Conservation (phyloP, 2,113 vertebrate genomes). For the Archilochus colubris region DNA sequence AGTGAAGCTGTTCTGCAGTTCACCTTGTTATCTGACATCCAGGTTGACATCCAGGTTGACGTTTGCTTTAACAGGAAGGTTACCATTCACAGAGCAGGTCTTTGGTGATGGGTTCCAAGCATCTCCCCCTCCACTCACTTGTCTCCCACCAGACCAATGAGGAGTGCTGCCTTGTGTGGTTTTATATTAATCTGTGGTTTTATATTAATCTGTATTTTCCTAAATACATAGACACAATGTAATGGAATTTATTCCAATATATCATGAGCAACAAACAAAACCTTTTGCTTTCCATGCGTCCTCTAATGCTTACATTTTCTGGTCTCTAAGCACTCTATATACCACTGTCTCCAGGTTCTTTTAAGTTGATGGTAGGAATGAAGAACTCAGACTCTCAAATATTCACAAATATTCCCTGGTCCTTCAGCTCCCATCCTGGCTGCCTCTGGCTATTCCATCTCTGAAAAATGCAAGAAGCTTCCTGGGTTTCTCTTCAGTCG, state of each 20-base stretch:
- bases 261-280: background rate
- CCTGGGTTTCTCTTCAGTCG: background rate
- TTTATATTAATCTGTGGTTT: background rate
- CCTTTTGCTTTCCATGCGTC: background rate
- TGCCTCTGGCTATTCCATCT: background rate
- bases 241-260: background rate
- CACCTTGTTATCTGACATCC: background rate
- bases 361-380: background rate
- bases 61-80: background rate
- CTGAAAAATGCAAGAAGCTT: background rate
- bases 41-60: background rate
- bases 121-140: background rate
- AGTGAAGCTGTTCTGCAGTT: background rate
- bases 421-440: background rate
- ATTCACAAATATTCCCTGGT: background rate
- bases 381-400: background rate
- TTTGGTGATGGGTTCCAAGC: background rate
- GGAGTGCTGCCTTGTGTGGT: background rate
- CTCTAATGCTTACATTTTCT: background rate
- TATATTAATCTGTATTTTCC: background rate
- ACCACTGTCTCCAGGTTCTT: background rate
- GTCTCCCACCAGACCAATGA: too few relatives aligned
- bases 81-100: background rate
- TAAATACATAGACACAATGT: background rate
- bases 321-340: background rate